Evolutionary conservation across 2,113 vertebrate species (phyloP), one percentile per base, ranked within the genome.

Genomic region (Scopus umbretta): DNA sequence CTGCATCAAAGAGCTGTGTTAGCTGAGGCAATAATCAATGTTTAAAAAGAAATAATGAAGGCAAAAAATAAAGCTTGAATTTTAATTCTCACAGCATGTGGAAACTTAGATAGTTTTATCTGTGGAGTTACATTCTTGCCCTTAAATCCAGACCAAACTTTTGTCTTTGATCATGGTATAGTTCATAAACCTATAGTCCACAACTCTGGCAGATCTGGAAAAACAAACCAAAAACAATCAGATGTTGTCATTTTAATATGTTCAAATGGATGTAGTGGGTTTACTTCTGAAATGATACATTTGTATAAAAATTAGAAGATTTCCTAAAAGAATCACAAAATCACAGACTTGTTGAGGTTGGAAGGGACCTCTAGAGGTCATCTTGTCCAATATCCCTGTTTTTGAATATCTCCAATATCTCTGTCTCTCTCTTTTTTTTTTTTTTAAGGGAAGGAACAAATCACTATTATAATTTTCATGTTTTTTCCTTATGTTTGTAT

Each of bases 1-100:
- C 81, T 91, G 55, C 85, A 93, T 97, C 96, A 97, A 96, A 98
- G 94, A 94, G 53, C 40, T 75, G 20, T 86, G 19, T 10, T 25
- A 42, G 86, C 55, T 70, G 58, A 72, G 19, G 67, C 53, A 91
- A 72, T 68, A 91, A 72, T 88, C 56, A 81, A 50, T 94, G 65
- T 94, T 97, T 96, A 96, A 91, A 94, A 94, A 85, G 26, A 82
- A 93, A 91, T 84, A 87, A 85, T 67, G 50, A 75, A 92, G 74
- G 34, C 25, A 84, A 55, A 94, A 96, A 94, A 91, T 72, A 91
- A 92, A 94, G 13, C 25, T 83, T 84, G 78, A 66, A 81, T 95
- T 88, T 89, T 90, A 83, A 79, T 92, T 90, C 52, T 78, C 26
- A 27, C 2, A 36, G 3, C 7, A 84, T 90, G 43, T 90, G 7